phyloP scores from a whole-genome alignment of 2,797 vertebrate species.

The Anableps anableps region DNA sequence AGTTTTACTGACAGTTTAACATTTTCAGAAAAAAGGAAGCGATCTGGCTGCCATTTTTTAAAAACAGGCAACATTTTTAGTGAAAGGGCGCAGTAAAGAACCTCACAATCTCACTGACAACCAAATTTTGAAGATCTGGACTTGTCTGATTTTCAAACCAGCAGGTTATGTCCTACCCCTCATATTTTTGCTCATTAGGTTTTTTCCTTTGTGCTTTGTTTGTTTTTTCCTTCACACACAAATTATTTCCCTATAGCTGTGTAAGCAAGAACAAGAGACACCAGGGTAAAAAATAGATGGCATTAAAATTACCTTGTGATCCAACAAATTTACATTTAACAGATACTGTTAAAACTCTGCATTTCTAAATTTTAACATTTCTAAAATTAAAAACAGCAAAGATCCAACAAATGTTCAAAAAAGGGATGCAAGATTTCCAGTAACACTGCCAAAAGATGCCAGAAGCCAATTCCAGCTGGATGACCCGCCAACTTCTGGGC shows the following conservation, averaged over 20 bases:
- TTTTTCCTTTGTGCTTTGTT: too few relatives aligned
- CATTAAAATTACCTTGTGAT: background rate
- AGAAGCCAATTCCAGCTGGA: conserved; percentile 44
- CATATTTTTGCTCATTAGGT: background rate
- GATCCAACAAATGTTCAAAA: conserved; percentile 12
- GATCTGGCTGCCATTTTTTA: too few relatives aligned
- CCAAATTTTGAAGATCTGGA: background rate
- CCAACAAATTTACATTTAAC: background rate
- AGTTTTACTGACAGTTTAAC: too few relatives aligned
- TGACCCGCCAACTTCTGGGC: conserved; percentile 53
- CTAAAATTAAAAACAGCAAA: background rate
- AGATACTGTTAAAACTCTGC: background rate
- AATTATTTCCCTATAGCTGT: background rate
- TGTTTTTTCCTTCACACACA: background rate
- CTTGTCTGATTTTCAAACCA: background rate
- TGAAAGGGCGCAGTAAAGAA: background rate
- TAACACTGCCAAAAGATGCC: conserved; percentile 42
- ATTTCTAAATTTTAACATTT: background rate
- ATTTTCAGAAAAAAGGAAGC: too few relatives aligned
- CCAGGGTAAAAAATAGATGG: background rate
- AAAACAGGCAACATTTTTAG: background rate
- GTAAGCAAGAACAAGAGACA: background rate
- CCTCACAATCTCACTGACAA: background rate
- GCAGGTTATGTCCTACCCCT: background rate
- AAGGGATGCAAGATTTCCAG: conserved; percentile 27